Conservation (phyloP, 2,797 vertebrate species). For the Salarias fasciatus region DNA sequence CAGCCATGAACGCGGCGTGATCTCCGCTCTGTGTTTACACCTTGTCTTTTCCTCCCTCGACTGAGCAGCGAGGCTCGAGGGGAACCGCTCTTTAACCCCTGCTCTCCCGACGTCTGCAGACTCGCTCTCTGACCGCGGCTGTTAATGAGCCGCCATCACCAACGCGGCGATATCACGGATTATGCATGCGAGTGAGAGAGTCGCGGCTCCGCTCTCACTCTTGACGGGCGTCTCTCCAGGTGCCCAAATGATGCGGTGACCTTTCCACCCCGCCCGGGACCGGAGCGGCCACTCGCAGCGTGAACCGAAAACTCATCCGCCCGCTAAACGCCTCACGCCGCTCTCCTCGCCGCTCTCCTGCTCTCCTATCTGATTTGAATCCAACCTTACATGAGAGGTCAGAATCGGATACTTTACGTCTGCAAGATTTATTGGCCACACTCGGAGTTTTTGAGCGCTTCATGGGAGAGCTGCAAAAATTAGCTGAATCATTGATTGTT, state of each 20-base stretch:
- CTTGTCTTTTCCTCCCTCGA: constrained; percentile 14
- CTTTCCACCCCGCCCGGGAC: constrained; percentile 74
- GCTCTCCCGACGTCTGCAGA: not conserved
- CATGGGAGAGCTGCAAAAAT: no score
- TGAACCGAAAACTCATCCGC: constrained; percentile 62
- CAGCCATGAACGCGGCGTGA: constrained; percentile 24
- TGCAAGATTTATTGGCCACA: constrained; percentile 12
- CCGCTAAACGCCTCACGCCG: constrained; percentile 55
- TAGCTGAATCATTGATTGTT: no score
- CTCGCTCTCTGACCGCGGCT: constrained; percentile 18
- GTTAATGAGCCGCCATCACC: no score
- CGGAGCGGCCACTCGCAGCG: constrained; percentile 63
- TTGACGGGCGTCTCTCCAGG: constrained; percentile 57
- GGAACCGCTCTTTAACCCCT: constrained; percentile 36
- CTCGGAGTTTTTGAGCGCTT: no score
- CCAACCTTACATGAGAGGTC: constrained; percentile 50
- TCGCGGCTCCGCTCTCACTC: constrained; percentile 46
- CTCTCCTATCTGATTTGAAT: constrained; percentile 50
- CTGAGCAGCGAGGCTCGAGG: constrained; percentile 36
- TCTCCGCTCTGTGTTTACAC: constrained; percentile 45
- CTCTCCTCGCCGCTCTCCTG: constrained; percentile 38
- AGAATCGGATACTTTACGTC: constrained; percentile 29
- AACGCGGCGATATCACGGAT: not conserved
- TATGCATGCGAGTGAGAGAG: constrained; percentile 11
- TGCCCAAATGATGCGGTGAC: constrained; percentile 68